Percentiles rank a stretch among this genome's conserved stretches.
Evolutionary conservation across 2,113 vertebrate species (phyloP).

Genomic region (Saguinus midas): DNA sequence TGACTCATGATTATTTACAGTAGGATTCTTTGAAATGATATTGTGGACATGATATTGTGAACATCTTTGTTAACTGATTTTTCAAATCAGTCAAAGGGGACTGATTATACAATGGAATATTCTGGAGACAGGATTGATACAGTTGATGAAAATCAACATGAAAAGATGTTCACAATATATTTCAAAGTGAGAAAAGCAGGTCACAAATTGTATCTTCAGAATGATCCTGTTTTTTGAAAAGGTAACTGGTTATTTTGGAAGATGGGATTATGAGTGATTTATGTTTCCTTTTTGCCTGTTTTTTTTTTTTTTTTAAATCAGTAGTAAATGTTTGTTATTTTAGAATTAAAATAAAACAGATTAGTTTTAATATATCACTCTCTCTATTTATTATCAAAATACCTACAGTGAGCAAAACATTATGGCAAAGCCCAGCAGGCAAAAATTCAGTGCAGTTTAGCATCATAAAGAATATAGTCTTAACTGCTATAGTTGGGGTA

Average conservation of each 20-base stretch:
- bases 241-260: conserved; percentile 36
- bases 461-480: background rate
- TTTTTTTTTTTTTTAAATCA: background rate
- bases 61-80: too few relatives aligned
- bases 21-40: background rate
- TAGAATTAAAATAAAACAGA: conserved; percentile 24
- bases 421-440: background rate
- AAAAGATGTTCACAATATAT: conserved; percentile 41
- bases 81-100: background rate
- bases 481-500: background rate
- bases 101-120: conserved; percentile 20
- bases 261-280: background rate
- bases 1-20: conserved; percentile 1
- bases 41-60: too few relatives aligned
- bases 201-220: conserved; percentile 21
- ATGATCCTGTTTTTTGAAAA: conserved; percentile 43
- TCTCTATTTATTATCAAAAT: conserved; percentile 31
- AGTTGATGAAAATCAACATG: conserved; percentile 14
- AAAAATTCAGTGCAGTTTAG: conserved; percentile 27
- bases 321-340: conserved; percentile 33
- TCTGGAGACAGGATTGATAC: conserved; percentile 46
- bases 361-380: background rate
- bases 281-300: conserved; percentile 42
- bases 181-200: conserved; percentile 49
- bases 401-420: background rate